Conservation (phyloP, 1,140 invertebrate species). For the Arion vulgaris region DNA sequence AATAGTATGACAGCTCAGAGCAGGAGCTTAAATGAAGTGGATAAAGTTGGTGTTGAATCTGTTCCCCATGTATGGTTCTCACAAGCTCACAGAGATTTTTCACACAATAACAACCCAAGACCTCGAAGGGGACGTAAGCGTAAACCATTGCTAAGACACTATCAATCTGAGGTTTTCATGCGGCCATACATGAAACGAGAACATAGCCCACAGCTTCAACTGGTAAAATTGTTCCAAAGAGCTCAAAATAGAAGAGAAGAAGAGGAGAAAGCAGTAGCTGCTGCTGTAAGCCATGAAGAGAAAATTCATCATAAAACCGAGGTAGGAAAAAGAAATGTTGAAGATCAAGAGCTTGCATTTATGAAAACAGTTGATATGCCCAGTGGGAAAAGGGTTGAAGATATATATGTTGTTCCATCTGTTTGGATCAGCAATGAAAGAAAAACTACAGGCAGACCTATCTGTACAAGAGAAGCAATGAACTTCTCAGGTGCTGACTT, state of each 20-base stretch:
- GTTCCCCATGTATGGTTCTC: not conserved
- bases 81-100: not conserved
- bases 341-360: constrained; percentile 25
- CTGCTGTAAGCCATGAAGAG: not conserved
- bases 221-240: constrained; percentile 14
- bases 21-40: not conserved
- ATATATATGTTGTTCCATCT: constrained; percentile 25
- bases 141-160: constrained; percentile 20
- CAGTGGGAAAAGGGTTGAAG: constrained; percentile 29
- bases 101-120: constrained; percentile 9
- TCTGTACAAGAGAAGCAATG: not conserved
- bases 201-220: constrained; percentile 23
- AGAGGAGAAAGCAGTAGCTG: constrained; percentile 17
- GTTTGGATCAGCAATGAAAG: constrained; percentile 32
- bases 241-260: constrained; percentile 9
- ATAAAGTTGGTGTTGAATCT: not conserved
- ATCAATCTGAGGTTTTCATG: constrained; percentile 35
- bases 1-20: not conserved
- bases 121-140: constrained; percentile 12
- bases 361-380: constrained; percentile 36
- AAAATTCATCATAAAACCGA: not conserved
- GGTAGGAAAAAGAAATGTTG: not conserved
- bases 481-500: not conserved
- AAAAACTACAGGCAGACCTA: not conserved
- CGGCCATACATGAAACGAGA: constrained; percentile 20